Percentiles rank a stretch among this genome's conserved stretches.
These are phyloP conservation scores for Monomorium pharaonis DNA, from an alignment of 1,140 invertebrate genomes.

Conservation along the genomic window DNA sequence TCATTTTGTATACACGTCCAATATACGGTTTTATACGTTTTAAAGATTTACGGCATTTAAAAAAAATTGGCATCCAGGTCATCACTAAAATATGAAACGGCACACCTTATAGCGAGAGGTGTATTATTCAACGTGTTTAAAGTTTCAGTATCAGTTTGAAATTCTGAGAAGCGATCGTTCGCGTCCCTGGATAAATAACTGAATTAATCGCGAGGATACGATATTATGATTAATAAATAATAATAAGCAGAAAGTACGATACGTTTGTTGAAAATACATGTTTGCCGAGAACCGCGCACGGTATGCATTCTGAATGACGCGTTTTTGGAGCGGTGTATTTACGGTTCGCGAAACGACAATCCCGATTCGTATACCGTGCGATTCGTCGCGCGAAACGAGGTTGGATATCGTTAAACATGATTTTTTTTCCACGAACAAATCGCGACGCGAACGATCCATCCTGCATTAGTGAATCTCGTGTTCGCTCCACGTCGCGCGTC, in stretches of 20 bases:
- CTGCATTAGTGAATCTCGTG: neutral
- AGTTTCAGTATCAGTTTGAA: neutral
- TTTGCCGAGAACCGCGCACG: slow-evolving; percentile 27
- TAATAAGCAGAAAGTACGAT: slow-evolving; percentile 80
- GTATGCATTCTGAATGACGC: slow-evolving; percentile 6
- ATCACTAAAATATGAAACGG: neutral
- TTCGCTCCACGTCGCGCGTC: neutral
- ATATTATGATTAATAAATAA: slow-evolving; percentile 80
- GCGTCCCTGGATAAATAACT: neutral
- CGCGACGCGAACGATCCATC: slow-evolving; percentile 26
- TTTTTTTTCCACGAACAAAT: slow-evolving; percentile 31
- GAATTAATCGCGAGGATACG: slow-evolving; percentile 8
- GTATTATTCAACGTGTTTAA: neutral
- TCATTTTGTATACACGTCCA: too few species aligned
- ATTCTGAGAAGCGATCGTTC: neutral
- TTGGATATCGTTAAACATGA: slow-evolving; percentile 27
- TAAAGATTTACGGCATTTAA: neutral
- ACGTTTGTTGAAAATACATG: too few species aligned
- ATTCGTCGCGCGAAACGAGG: neutral
- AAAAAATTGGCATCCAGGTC: neutral
- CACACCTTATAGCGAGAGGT: neutral
- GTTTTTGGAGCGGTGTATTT: slow-evolving; percentile 35
- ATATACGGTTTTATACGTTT: neutral
- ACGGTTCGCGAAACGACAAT: slow-evolving; percentile 47
- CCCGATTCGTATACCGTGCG: neutral